phyloP scores from a whole-genome alignment of 2,113 vertebrate species.

The Perca fluviatilis region DNA sequence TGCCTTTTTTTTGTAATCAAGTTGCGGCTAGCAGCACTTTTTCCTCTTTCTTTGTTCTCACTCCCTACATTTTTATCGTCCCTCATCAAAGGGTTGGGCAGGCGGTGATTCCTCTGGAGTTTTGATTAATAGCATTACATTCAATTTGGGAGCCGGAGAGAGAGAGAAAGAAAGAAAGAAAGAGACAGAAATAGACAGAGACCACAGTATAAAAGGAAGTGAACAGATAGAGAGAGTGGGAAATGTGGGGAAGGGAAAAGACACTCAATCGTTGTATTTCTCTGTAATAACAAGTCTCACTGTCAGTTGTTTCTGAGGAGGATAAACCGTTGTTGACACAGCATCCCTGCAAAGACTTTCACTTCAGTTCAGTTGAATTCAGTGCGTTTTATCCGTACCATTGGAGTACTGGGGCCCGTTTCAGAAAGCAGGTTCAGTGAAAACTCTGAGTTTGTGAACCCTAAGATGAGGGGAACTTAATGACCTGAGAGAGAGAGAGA shows the following conservation, averaged over 20 bases:
- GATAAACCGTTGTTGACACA: slow-evolving; percentile 49
- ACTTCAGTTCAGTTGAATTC: slow-evolving; percentile 35
- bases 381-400: background rate
- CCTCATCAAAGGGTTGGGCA: slow-evolving; percentile 47
- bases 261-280: slow-evolving; percentile 26
- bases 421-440: too few relatives aligned
- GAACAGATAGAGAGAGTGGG: slow-evolving; percentile 7
- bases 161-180: slow-evolving; percentile 10
- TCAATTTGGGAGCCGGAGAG: slow-evolving; percentile 33
- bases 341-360: slow-evolving; percentile 24
- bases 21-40: slow-evolving; percentile 5
- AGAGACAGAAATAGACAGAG: slow-evolving; percentile 19
- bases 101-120: slow-evolving; percentile 46
- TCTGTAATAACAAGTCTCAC: slow-evolving; percentile 22
- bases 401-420: too few relatives aligned
- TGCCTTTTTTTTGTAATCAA: slow-evolving; percentile 2
- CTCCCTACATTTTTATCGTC: slow-evolving; percentile 25
- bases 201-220: slow-evolving; percentile 35
- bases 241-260: slow-evolving; percentile 21
- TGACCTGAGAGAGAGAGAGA: too few relatives aligned
- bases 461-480: too few relatives aligned
- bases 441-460: too few relatives aligned
- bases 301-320: slow-evolving; percentile 27
- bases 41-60: background rate
- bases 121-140: slow-evolving; percentile 66